Percentiles rank a stretch among this genome's conserved stretches.
Conservation (phyloP, 1,140 invertebrate species). For the Andricus grossulariae region DNA sequence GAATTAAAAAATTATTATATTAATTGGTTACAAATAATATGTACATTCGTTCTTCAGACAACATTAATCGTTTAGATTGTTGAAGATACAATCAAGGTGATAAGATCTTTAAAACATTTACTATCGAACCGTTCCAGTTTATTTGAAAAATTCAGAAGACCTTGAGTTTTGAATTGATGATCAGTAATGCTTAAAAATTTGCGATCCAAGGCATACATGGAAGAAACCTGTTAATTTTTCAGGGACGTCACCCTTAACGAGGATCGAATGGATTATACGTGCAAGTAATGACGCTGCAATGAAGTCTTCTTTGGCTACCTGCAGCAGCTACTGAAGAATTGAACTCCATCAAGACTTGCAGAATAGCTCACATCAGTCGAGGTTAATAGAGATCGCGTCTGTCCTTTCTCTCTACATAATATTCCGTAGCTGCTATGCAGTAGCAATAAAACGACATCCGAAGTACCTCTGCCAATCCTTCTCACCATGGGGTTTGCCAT, state of each 20-base stretch:
- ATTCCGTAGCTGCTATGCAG: conserved; percentile 36
- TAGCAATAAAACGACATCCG: conserved; percentile 17
- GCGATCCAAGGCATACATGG: too few species aligned
- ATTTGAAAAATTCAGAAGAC: too few species aligned
- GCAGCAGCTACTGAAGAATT: conserved; percentile 55
- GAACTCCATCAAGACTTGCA: conserved; percentile 53
- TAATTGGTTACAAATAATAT: too few species aligned
- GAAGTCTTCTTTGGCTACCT: conserved; percentile 56
- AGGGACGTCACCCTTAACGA: conserved; percentile 45
- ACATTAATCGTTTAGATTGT: too few species aligned
- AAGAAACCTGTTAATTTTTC: neutral
- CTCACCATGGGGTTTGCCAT: neutral
- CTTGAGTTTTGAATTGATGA: too few species aligned
- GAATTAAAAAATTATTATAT: too few species aligned
- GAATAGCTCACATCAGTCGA: conserved; percentile 42
- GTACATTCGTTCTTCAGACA: too few species aligned
- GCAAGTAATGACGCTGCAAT: conserved; percentile 57
- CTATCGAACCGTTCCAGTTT: too few species aligned
- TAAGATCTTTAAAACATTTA: too few species aligned
- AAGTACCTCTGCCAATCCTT: conserved; percentile 14
- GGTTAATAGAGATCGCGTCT: conserved; percentile 71
- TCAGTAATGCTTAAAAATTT: too few species aligned
- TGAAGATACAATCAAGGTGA: too few species aligned
- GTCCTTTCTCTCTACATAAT: conserved; percentile 53
- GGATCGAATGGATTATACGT: conserved; percentile 63